Evolutionary conservation across 2,797 vertebrate genomes (phyloP), one percentile per base, ranked within the genome.

Genomic region (Sylvia borin): DNA sequence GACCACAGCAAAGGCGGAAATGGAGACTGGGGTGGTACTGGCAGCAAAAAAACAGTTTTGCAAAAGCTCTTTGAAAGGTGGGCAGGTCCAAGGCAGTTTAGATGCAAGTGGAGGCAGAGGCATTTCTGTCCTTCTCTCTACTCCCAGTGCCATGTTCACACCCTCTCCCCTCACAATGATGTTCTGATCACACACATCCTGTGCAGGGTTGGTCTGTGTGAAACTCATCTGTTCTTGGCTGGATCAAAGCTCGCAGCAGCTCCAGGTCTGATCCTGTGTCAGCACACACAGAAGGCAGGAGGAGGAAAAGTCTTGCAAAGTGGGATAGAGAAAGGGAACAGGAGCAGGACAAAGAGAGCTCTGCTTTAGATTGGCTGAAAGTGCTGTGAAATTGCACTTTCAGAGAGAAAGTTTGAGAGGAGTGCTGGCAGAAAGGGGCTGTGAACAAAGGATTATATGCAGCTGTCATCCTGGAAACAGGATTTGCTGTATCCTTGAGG

Each of bases 381-480:
- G 70, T 65, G 61, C 78, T 82, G 85, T 79, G 89, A 87, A 92
- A 94, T 54, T 34, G 40, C 40, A 55, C 64, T 91, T 91, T 9
- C 16, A 62, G 73, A 83, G 43, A 67, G 43, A 78, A 86, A 25
- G 58, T 90, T 83, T 38, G 71, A 85, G 43, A 31, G 31, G 26
- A 89, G 17, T 26, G 34, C 65, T 89, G 74, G 75, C 75, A 94
- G 78, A 85, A 92, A 77, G 57, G 51, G 71, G 53, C 78, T 94
- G 67, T 79, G 89, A 93, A 92, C 84, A 92, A 78, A 92, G 81
- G 55, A 94, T 85, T 89, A 79, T n/a, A 60, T 0, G 29, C 81
- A 88, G 81, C 48, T 92, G 78, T 74, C 94, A 92, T 70, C 65
- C 84, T 57, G 68, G 64, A 91, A 91, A 95, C 48, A 80, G 57